A percentile compares a stretch with the other conserved stretches of the same genome.
These are phyloP conservation scores for Gallinago jamesoni DNA, from an alignment of 2,113 vertebrate species.

Conservation along the genomic window DNA sequence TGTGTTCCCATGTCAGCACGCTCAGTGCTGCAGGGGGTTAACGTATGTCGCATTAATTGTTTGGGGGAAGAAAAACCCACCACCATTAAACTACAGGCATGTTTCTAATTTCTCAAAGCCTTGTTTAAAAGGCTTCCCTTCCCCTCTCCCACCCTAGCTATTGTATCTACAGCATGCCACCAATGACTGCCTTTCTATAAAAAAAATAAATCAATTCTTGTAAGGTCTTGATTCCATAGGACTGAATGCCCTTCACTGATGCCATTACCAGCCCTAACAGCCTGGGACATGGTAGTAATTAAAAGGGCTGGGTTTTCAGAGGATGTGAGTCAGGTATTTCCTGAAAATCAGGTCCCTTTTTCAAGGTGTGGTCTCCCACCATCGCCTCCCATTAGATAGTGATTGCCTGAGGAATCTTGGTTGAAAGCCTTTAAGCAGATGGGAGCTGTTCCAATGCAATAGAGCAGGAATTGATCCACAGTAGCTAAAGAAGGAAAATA, in stretches of 20 bases:
- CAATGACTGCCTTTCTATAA: not conserved
- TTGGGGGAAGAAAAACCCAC: too few species aligned
- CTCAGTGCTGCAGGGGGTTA: not conserved
- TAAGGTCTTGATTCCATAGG: not conserved
- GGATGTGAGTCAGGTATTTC: not conserved
- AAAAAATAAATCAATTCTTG: not conserved
- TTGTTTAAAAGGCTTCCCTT: constrained; percentile 4
- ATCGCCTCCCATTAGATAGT: not conserved
- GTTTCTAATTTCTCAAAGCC: constrained; percentile 30
- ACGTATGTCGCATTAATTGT: not conserved
- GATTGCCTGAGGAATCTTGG: not conserved
- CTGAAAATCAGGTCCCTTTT: not conserved
- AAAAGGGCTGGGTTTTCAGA: not conserved
- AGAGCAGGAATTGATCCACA: not conserved
- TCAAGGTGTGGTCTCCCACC: not conserved
- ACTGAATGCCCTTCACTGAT: too few species aligned
- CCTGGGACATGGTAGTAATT: rapidly evolving
- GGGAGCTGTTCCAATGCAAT: not conserved
- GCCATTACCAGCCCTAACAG: not conserved
- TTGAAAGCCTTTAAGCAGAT: not conserved
- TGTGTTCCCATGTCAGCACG: not conserved
- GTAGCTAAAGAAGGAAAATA: not conserved
- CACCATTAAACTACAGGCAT: not conserved
- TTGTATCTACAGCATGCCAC: not conserved
- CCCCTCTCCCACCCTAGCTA: not conserved